These are phyloP conservation scores for Drosophila tsacasi DNA, from an alignment of 1,140 invertebrate genomes.

Conservation along the genomic window DNA sequence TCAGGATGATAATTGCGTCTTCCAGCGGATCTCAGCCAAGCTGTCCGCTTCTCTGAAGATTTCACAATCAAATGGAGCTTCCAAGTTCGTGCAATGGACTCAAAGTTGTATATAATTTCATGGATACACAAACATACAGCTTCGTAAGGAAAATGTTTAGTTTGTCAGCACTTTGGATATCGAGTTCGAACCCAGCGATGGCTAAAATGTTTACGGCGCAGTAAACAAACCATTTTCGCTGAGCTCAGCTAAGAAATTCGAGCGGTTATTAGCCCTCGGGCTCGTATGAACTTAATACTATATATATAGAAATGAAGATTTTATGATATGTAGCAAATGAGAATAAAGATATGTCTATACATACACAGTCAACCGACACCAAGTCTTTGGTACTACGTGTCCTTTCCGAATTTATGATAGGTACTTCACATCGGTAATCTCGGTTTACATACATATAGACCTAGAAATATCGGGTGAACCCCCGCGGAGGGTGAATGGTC, in stretches of 20 bases:
- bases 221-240: slow-evolving; percentile 15
- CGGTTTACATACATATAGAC: not conserved
- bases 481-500: not conserved
- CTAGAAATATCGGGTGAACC: not conserved
- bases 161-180: slow-evolving; percentile 22
- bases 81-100: slow-evolving; percentile 2
- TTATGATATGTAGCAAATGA: not conserved
- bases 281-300: not conserved
- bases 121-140: slow-evolving; percentile 2
- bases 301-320: not conserved
- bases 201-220: slow-evolving; percentile 5
- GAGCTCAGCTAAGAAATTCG: slow-evolving; percentile 13
- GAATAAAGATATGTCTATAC: not conserved
- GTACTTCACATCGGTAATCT: slow-evolving; percentile 1
- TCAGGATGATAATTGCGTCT: not conserved
- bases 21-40: slow-evolving; percentile 11
- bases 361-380: not conserved
- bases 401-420: not conserved
- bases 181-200: slow-evolving; percentile 1
- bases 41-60: slow-evolving; percentile 7
- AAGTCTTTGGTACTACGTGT: not conserved
- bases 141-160: slow-evolving; percentile 1
- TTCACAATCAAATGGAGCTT: not conserved
- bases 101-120: not conserved
- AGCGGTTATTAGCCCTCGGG: not conserved